Percentiles rank a stretch among this genome's conserved stretches.
Evolutionary conservation across 2,888 invertebrate genomes (phyloP).

Genomic region (Epinotia demarniana): DNA sequence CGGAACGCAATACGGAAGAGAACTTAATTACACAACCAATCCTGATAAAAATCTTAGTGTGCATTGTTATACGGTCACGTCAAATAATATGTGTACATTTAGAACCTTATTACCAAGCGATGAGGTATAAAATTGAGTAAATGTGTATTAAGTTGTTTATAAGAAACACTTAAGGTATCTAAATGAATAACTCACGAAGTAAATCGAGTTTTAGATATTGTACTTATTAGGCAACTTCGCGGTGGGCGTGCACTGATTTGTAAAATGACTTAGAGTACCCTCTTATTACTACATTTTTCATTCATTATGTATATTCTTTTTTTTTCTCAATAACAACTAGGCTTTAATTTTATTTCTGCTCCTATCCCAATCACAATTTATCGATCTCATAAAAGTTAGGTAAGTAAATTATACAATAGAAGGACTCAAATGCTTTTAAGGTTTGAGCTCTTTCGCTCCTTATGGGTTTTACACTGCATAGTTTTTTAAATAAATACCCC

Average conservation of each 20-base stretch:
- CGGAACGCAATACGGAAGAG: conserved; percentile 9
- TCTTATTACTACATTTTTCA: too few species aligned
- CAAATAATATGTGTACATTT: neutral
- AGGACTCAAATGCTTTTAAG: too few species aligned
- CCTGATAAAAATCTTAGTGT: conserved; percentile 17
- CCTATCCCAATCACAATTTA: too few species aligned
- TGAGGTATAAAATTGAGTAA: neutral
- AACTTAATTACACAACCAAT: conserved; percentile 14
- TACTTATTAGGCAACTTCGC: neutral
- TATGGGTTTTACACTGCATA: too few species aligned
- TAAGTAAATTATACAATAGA: too few species aligned
- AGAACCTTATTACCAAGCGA: neutral
- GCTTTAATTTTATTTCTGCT: too few species aligned
- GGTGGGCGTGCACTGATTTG: neutral
- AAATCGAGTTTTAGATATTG: neutral
- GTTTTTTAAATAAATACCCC: too few species aligned
- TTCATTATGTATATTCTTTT: too few species aligned
- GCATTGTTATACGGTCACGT: conserved; percentile 20
- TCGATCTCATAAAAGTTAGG: too few species aligned
- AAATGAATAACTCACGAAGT: conserved; percentile 18
- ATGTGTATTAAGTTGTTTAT: neutral
- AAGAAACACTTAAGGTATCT: conserved; percentile 11
- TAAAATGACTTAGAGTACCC: too few species aligned
- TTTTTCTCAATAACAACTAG: too few species aligned
- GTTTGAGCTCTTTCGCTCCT: too few species aligned